Percentiles rank a stretch among this genome's conserved stretches.
Conservation (phyloP, 2,113 vertebrate species). For the Neodontobutis hainanensis region DNA sequence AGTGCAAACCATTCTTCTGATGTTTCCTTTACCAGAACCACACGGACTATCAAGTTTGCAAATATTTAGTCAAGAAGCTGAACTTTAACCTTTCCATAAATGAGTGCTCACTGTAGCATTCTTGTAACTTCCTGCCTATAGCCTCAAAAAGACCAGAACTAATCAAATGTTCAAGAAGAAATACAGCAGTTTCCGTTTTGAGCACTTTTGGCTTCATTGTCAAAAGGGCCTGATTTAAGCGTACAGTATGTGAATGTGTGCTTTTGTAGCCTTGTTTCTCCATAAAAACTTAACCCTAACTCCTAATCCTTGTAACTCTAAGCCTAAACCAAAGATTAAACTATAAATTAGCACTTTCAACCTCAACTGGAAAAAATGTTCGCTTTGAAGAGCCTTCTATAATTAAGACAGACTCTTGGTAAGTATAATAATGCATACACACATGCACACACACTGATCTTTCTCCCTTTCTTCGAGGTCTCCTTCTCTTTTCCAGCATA, state of each 20-base stretch:
- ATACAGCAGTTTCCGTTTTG: not conserved
- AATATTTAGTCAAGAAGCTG: not conserved
- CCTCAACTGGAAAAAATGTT: constrained; percentile 7
- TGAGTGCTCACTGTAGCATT: not conserved
- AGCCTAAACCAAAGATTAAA: constrained; percentile 5
- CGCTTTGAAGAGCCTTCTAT: constrained; percentile 6
- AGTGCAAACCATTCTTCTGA: not conserved
- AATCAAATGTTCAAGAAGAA: not conserved
- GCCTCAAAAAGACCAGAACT: not conserved
- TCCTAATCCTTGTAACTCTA: constrained; percentile 2
- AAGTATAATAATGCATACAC: constrained; percentile 32
- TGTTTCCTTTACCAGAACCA: not conserved
- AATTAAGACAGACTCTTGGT: constrained; percentile 26
- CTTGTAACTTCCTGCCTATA: not conserved
- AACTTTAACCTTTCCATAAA: not conserved
- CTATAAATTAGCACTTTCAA: constrained; percentile 24
- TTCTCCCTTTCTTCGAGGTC: constrained; percentile 59
- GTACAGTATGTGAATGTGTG: not conserved
- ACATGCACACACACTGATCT: constrained; percentile 23
- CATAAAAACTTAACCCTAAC: constrained; percentile 8
- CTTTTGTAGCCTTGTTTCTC: not conserved
- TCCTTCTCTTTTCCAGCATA: constrained; percentile 72
- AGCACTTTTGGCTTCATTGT: not conserved
- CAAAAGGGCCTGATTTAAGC: no score
- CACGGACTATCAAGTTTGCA: not conserved